A percentile compares a stretch with the other conserved stretches of the same genome.
phyloP scores from a whole-genome alignment of 1,140 invertebrate species.

The Mya arenaria region DNA sequence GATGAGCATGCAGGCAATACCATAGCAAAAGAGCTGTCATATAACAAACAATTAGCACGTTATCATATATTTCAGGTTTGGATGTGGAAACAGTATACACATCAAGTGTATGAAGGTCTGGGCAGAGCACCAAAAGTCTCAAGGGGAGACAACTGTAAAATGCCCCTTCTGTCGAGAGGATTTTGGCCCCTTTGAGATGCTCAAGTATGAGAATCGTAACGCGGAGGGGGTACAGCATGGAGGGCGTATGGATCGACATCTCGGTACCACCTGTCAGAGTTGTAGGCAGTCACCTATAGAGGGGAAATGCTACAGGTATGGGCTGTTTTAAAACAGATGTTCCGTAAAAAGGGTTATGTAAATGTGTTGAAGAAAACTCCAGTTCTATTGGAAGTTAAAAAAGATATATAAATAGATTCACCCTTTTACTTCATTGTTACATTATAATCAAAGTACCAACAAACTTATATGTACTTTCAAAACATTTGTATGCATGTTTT shows the following conservation, averaged over 20 bases:
- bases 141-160: slow-evolving; percentile 75
- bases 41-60: neutral
- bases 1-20: too few relatives aligned
- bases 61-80: slow-evolving; percentile 71
- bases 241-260: slow-evolving; percentile 73
- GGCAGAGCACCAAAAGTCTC: slow-evolving; percentile 80
- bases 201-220: slow-evolving; percentile 78
- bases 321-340: too few relatives aligned
- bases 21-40: too few relatives aligned
- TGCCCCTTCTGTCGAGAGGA: slow-evolving; percentile 81
- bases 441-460: too few relatives aligned
- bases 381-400: too few relatives aligned
- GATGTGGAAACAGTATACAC: slow-evolving; percentile 81
- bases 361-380: too few relatives aligned
- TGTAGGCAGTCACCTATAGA: slow-evolving; percentile 77
- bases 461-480: neutral
- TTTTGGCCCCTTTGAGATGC: slow-evolving; percentile 79
- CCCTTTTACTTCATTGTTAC: too few relatives aligned
- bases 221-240: slow-evolving; percentile 59
- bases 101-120: slow-evolving; percentile 82
- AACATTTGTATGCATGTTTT: neutral
- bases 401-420: too few relatives aligned
- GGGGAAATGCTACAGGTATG: slow-evolving; percentile 82
- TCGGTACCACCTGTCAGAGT: slow-evolving; percentile 72
- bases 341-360: too few relatives aligned